Evolutionary conservation across 2,113 vertebrate genomes (phyloP), one percentile per base, ranked within the genome.

Genomic region (Chauna torquata): DNA sequence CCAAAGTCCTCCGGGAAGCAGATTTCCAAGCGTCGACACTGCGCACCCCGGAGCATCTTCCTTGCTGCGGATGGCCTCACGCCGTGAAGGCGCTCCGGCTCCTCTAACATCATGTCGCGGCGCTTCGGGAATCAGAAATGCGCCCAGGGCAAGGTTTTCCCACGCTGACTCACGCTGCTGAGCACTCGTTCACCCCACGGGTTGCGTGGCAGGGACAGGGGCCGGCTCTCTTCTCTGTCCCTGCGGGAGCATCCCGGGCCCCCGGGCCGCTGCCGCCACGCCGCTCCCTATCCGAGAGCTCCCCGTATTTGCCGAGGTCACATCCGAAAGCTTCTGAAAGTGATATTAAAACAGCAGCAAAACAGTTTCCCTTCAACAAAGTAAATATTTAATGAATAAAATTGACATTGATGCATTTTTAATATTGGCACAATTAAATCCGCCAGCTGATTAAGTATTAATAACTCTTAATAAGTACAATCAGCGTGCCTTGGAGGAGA

Each of bases 371-470:
- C 96, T 97, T 95, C 86, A 92, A 95, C 93, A 96, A 96, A 93
- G 96, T 98, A 97, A 98, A 98, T 98, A 98, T 97, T 97, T 97
- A 98, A 98, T 97, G 97, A 96, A 97, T 82, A 92, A 97, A 97
- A 97, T 97, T 97, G 97, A 97, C 97, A 97, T 97, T 94, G 96
- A 97, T 97, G 97, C 97, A 97, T 97, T 98, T 97, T 98, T 97
- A 97, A 97, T 97, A 98, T 92, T 97, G 97, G 97, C 97, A 97
- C 97, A 97, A 97, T 97, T 97, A 97, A 97, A 97, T 95, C 95
- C 25, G 24, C 97, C 93, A 97, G 95, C 93, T 97, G 97, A 97
- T 97, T 97, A 97, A 97, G 96, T 97, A 97, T 97, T 97, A 97
- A 97, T 97, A 97, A 96, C 96, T 97, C 96, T 95, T 97, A 98